Base-by-base conservation (phyloP, 2,888 invertebrate species). In the Congeria kusceri region DNA sequence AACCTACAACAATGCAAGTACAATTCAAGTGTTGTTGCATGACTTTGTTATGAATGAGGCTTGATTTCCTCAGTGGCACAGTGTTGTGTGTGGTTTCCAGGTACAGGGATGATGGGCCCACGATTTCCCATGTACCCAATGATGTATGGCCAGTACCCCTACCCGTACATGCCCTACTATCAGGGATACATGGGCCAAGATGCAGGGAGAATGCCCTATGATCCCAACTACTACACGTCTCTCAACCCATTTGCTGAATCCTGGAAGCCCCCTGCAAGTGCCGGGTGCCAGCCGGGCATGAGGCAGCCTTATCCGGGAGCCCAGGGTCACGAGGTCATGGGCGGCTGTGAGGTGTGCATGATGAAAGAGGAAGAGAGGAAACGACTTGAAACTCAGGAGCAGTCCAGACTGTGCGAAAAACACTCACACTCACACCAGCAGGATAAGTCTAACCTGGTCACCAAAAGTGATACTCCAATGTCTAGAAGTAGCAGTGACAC, bases 171-270 rank as follows among this genome's bases (percentile, higher is more conserved):
- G 80, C 80, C 81, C 3, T 80, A 73, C 56, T 72, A 70, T 13
- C 76, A 77, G 28, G 80, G 82, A 0, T 84, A 74, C 63, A 78
- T 83, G 70, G 67, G 77, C 15, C 75, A 68, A 32, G 78, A 74
- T 28, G 66, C 20, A 18, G 18, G 71, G 15, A 57, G 79, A 56
- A 67, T 77, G 65, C 70, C 62, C 28, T 83, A 79, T 66, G 84
- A 79, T 9, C 53, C 53, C 20, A 70, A 76, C 18, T 77, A 78
- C 27, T 79, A 66, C 65, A 73, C 78, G 0, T 63, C 78, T 5
- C 69, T 85, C 47, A 85, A 85, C 29, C 84, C 87, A 2, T 86
- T 70, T 62, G 84, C 84, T 29, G 87, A 87, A 27, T 72, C 85
- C 15, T 86, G 83, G 83, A 76, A 73, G n/a, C 80, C 78, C 20